Evolutionary conservation across 2,797 vertebrate species (phyloP).

Genomic region (Hyperoplus lanceolatus): DNA sequence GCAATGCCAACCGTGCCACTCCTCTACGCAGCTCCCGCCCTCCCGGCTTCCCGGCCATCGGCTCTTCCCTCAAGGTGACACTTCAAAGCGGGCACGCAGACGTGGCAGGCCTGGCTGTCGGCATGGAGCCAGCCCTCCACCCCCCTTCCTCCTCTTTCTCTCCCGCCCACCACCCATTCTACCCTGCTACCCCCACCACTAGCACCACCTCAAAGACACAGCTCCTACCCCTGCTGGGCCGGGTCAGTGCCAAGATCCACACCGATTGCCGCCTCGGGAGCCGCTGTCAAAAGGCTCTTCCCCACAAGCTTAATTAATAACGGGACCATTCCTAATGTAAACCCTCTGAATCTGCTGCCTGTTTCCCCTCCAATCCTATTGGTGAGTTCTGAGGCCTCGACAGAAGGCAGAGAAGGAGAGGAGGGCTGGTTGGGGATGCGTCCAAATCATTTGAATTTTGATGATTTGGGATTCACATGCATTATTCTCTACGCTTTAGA

Average conservation of each 20-base stretch:
- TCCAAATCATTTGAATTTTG: slow-evolving; percentile 83
- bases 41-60: slow-evolving; percentile 85
- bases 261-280: slow-evolving; percentile 80
- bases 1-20: slow-evolving; percentile 85
- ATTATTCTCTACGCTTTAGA: slow-evolving; percentile 78
- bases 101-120: slow-evolving; percentile 87
- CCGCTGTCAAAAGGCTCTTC: slow-evolving; percentile 86
- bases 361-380: slow-evolving; percentile 67
- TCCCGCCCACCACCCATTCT: slow-evolving; percentile 74
- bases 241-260: slow-evolving; percentile 88
- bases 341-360: slow-evolving; percentile 73
- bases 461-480: slow-evolving; percentile 79
- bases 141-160: slow-evolving; percentile 76
- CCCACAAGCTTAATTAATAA: slow-evolving; percentile 87
- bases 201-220: slow-evolving; percentile 87
- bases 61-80: slow-evolving; percentile 92
- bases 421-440: slow-evolving; percentile 73
- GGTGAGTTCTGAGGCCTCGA: slow-evolving; percentile 75
- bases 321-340: slow-evolving; percentile 79
- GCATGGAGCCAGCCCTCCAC: slow-evolving; percentile 85
- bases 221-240: slow-evolving; percentile 82
- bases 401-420: slow-evolving; percentile 78
- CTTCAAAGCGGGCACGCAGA: slow-evolving; percentile 91
- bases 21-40: slow-evolving; percentile 83
- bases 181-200: slow-evolving; percentile 60